Evolutionary conservation across 2,113 vertebrate species (phyloP), one percentile per base, ranked within the genome.

Genomic region (Saimiri boliviensis): DNA sequence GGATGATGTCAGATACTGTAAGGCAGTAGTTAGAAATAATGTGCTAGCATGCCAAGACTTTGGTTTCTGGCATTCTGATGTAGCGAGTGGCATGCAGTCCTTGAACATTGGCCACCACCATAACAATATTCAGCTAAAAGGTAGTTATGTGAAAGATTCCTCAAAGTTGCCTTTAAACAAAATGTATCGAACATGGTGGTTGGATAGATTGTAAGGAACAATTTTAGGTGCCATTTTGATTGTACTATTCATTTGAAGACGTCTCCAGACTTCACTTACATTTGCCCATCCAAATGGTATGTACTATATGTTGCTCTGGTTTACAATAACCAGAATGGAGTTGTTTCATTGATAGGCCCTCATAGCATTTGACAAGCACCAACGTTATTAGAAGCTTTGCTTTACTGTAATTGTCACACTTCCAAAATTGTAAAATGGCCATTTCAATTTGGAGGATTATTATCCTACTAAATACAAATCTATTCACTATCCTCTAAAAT

Each of bases 381-480:
- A 42, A 91, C 93, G 37, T 91, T 96, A 70, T 97, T 95, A 96
- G 68, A 94, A 76, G 68, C n/a, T 84, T 94, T 97, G 35, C 52
- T 95, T 84, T 81, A 93, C 63, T 93, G 49, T 90, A 94, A 97
- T 93, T 91, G 52, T 95, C n/a, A 90, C 20, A 93, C 49, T 92
- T 42, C 68, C 56, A 84, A 77, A 93, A 92, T n/a, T 92, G 40
- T 87, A 95, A 95, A 95, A 90, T 90, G 52, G 60, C 88, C 89
- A 66, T 91, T 94, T 97, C 76, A 90, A 45, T 93, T 90, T 85
- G 40, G 47, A 96, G 45, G 63, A 96, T 91, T 93, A 93, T 84
- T 92, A 90, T 91, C 73, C 40, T 92, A 79, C 32, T 86, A 87
- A 95, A 94, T 30, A 86, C 74, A 93, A 96, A 58, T 90, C 87